Percentiles rank a stretch among this genome's conserved stretches.
These are phyloP conservation scores for Gastrophryne carolinensis DNA, from an alignment of 2,797 vertebrate species.

Conservation along the genomic window DNA sequence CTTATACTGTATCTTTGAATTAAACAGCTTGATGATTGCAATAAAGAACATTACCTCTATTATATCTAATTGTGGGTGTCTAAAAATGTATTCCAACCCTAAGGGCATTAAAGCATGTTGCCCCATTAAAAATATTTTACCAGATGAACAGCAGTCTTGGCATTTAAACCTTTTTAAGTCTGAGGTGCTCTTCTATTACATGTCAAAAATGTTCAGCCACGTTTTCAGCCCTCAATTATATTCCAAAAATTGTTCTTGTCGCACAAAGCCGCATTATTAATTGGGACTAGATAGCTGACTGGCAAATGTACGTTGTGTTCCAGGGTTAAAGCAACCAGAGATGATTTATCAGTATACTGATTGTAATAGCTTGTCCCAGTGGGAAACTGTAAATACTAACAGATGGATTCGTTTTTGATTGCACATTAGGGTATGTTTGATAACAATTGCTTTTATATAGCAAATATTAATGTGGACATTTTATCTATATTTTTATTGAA, in stretches of 20 bases:
- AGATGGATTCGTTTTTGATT: not conserved
- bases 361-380: not conserved
- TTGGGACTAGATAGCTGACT: conserved; percentile 28
- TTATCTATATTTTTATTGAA: no score
- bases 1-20: conserved; percentile 68
- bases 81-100: conserved; percentile 68
- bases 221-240: no score
- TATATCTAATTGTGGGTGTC: conserved; percentile 69
- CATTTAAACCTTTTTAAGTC: conserved; percentile 53
- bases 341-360: conserved; percentile 19
- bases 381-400: not conserved
- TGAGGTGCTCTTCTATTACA: not conserved
- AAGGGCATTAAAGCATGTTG: conserved; percentile 63
- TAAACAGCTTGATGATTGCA: conserved; percentile 58
- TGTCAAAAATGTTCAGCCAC: conserved; percentile 20
- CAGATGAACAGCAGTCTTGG: conserved; percentile 62
- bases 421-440: not conserved
- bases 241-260: conserved; percentile 31
- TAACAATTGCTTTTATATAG: not conserved
- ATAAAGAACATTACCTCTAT: conserved; percentile 64
- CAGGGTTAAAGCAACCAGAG: conserved; percentile 17
- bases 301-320: conserved; percentile 7
- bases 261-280: conserved; percentile 35
- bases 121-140: conserved; percentile 58
- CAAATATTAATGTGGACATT: no score